Base-by-base conservation (phyloP, 2,888 invertebrate genomes). In the Teinopalpus imperialis region DNA sequence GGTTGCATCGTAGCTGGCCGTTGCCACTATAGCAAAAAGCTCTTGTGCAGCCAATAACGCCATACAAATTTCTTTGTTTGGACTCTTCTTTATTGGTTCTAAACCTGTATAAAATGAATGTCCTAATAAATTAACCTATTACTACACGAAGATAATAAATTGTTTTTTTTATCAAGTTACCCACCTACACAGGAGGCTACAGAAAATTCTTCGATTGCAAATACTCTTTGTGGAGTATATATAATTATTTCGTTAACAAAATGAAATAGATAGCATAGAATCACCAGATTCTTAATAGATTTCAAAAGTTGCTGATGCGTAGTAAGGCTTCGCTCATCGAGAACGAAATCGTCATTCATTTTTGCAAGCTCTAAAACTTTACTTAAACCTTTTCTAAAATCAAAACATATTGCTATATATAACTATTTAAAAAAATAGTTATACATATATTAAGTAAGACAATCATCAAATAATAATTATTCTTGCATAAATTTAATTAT, bases 151-250 rank as follows among this genome's bases (percentile, higher is more conserved):
- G 13, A 30, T 2, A 21, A n/a, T n/a, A n/a, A n/a, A n/a, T n/a
- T n/a, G 9, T 27, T 14, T 3, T 31, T 27, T 29, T 2, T 12
- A 2, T 3, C 29, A 12, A 12, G 4, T 12, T 34, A 30, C 59
- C 48, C 49, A 71, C 74, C 71, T 12, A 61, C 62, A 47, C 74
- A 74, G 43, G 67, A 58, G 6, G 37, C 54, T 2, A 61, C 39
- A 0, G 61, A 53, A 43, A 57, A 65, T 10, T 59, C 55, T 9
- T 56, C 53, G 43, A 63, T 58, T 2, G 44, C 44, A 1, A 61
- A 30, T n/a, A 57, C 54, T 43, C 68, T 61, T 13, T 57, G 42
- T 1, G 69, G 66, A 48, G 66, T 59, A 21, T 53, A 73, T 8
- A 70, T 53, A 7, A 69, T 26, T n/a, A 64, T 32, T 30, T 60